A percentile compares a stretch with the other conserved stretches of the same genome.
These are phyloP conservation scores for Trichonephila inaurata DNA, from an alignment of 1,140 invertebrate genomes.

Conservation along the genomic window DNA sequence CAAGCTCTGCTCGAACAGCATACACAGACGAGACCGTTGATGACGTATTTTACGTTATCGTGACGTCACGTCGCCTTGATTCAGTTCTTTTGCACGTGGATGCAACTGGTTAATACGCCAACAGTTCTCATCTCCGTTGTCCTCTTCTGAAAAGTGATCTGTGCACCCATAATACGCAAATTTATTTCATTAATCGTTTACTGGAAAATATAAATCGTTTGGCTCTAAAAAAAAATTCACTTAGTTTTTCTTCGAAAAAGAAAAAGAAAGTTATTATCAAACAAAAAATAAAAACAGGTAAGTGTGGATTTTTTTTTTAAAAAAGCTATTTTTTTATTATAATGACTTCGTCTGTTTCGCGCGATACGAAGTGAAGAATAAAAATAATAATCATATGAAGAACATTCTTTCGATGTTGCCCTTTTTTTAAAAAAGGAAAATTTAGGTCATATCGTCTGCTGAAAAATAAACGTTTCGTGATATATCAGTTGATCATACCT, in stretches of 20 bases:
- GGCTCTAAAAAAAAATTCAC: neutral
- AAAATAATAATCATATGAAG: neutral
- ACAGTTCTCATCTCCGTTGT: conserved; percentile 13
- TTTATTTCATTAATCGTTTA: neutral
- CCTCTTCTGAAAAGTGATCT: conserved; percentile 27
- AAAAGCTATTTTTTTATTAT: neutral
- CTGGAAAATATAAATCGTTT: neutral
- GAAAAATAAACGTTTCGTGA: neutral
- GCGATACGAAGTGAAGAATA: too few relatives aligned
- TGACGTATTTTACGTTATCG: neutral
- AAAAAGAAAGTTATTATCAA: neutral
- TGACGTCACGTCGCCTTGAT: conserved; percentile 1
- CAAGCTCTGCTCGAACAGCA: conserved; percentile 30
- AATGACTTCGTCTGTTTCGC: neutral
- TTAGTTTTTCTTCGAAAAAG: neutral
- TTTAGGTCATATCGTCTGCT: conserved; percentile 28
- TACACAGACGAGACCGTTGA: neutral
- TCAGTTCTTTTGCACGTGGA: conserved; percentile 39
- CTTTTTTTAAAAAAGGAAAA: neutral
- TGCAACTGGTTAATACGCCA: conserved; percentile 62
- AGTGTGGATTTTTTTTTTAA: neutral
- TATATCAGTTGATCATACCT: neutral
- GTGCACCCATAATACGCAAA: conserved; percentile 28
- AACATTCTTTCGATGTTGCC: neutral
- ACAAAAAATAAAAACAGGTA: neutral